These are phyloP conservation scores for Macrosiphum euphorbiae DNA, from an alignment of 2,888 invertebrate species.

Conservation along the genomic window DNA sequence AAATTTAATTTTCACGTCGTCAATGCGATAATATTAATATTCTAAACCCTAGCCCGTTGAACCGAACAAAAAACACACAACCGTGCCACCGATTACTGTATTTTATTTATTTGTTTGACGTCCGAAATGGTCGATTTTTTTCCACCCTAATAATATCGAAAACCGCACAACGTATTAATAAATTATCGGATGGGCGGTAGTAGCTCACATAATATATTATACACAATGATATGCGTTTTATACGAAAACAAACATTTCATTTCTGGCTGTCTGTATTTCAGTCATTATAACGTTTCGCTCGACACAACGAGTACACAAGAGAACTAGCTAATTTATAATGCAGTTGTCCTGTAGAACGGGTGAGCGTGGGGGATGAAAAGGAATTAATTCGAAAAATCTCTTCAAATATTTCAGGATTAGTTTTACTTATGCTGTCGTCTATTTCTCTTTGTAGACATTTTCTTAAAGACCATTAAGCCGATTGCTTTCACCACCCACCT, in stretches of 20 bases:
- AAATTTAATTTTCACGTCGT: neutral
- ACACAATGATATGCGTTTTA: neutral
- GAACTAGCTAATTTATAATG: neutral
- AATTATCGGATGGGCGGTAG: neutral
- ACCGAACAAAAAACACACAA: neutral
- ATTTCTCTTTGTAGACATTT: conserved; percentile 36
- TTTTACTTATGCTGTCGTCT: neutral
- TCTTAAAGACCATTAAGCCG: conserved; percentile 23
- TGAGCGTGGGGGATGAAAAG: neutral
- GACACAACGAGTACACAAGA: neutral
- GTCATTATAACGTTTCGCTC: neutral
- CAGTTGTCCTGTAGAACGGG: neutral
- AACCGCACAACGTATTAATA: neutral
- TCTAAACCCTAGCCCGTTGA: neutral
- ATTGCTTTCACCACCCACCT: neutral
- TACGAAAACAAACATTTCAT: neutral
- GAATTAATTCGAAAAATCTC: conserved; percentile 54
- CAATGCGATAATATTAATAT: neutral
- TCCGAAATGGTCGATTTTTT: neutral
- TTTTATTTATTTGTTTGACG: neutral
- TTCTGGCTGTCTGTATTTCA: neutral
- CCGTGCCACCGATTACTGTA: neutral
- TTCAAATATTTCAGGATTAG: conserved; percentile 54
- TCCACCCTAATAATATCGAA: neutral
- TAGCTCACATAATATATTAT: neutral